These are phyloP conservation scores for Odontocerum albicorne DNA, from an alignment of 2,888 invertebrate species.

Conservation along the genomic window DNA sequence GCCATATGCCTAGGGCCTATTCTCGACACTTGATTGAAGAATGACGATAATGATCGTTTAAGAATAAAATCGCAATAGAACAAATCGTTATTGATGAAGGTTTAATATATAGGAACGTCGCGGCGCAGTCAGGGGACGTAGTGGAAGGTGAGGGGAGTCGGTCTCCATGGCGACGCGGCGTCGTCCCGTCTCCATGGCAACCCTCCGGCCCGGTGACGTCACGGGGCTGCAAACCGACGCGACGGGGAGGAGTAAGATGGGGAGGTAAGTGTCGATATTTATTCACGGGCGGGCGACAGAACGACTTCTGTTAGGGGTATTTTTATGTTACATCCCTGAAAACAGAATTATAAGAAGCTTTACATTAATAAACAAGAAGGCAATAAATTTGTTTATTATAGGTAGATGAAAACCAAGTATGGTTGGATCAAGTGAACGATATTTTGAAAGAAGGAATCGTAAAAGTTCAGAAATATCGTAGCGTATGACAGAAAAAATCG, in stretches of 20 bases:
- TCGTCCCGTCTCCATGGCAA: slow-evolving; percentile 30
- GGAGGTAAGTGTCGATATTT: neutral
- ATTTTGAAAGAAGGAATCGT: neutral
- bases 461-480: neutral
- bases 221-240: slow-evolving; percentile 10
- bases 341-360: neutral
- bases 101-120: too few relatives aligned
- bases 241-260: slow-evolving; percentile 1
- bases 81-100: too few relatives aligned
- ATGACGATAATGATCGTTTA: too few relatives aligned
- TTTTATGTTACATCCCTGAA: neutral
- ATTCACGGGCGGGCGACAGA: neutral
- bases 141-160: slow-evolving; percentile 4
- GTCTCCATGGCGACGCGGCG: slow-evolving; percentile 26
- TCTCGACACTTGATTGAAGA: too few relatives aligned
- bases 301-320: neutral
- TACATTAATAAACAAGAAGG: neutral
- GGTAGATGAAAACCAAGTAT: neutral
- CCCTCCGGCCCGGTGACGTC: slow-evolving; percentile 25
- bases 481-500: neutral
- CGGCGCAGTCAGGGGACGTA: neutral
- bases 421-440: neutral
- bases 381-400: too few relatives aligned
- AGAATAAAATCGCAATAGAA: too few relatives aligned
- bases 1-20: too few relatives aligned